Evolutionary conservation across 2,113 vertebrate genomes (phyloP), one percentile per base, ranked within the genome.

Genomic region (Sylvia atricapilla): DNA sequence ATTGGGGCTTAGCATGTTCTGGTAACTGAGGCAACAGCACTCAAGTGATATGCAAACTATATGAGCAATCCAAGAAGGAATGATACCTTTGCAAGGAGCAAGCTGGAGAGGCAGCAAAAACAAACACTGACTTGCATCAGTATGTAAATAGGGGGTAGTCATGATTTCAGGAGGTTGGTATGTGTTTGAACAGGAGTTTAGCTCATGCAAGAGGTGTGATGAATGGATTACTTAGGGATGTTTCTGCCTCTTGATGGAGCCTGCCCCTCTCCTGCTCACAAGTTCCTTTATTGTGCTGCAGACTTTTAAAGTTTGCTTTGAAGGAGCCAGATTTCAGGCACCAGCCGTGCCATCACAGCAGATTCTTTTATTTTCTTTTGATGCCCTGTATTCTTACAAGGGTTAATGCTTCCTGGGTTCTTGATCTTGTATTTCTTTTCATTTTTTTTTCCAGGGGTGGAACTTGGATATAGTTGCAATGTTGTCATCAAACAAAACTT

Each of bases 101-200:
- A 90, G n/a, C 62, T 10, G n/a, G 43, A 85, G 81, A 72, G 93
- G 33, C 18, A 7, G 85, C 64, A 46, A 80, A 93, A 93, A 35
- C 37, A 84, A 96, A 78, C 84, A 79, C 15, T 52, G 62, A 30
- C 82, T 85, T 2, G 2, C 23, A 85, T 76, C 53, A 39, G 53
- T 39, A 14, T 85, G 95, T 91, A 72, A 87, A 93, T 6, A 81
- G 44, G 11, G 52, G 63, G 6, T 31, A 84, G 37, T 22, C 62
- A 50, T 91, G 84, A 77, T 87, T 87, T 88, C 95, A 93, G 85
- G 35, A 73, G 87, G 24, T 87, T 33, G 94, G 84, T 78, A 79
- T 95, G 86, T 93, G 95, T 95, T 95, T 93, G 94, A 84, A 90
- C 80, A 90, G 73, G 80, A 52, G 66, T 35, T 88, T 13, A 84